Evolutionary conservation across 1,140 invertebrate species (phyloP).

Genomic region (Lucilia sericata): DNA sequence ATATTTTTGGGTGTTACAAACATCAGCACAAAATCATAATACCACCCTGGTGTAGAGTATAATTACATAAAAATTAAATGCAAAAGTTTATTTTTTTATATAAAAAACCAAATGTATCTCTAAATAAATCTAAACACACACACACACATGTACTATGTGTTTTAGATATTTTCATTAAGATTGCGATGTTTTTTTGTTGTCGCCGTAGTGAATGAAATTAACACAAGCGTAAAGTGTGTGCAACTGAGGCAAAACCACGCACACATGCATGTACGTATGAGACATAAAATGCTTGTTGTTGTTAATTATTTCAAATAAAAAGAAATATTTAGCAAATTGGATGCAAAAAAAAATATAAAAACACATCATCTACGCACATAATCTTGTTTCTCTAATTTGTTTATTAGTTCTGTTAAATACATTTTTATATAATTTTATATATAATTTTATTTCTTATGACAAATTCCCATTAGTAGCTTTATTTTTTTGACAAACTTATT

Average conservation of each 20-base stretch:
- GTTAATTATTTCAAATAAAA: background rate
- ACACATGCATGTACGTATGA: background rate
- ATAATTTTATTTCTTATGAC: background rate
- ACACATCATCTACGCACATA: background rate
- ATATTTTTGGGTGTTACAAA: too few relatives aligned
- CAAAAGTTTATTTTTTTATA: background rate
- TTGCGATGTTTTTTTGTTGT: background rate
- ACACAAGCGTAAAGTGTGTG: conserved; percentile 11
- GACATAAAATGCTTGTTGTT: background rate
- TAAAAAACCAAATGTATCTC: background rate
- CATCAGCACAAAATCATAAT: too few relatives aligned
- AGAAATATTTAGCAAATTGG: conserved; percentile 12
- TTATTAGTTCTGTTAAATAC: background rate
- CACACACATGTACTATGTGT: background rate
- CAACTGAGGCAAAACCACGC: background rate
- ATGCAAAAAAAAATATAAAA: background rate
- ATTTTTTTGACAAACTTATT: background rate
- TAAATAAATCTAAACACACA: conserved; percentile 11
- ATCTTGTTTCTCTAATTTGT: background rate
- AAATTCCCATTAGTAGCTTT: background rate
- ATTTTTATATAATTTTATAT: background rate
- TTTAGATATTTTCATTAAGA: conserved; percentile 18
- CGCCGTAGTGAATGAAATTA: background rate
- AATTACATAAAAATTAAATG: background rate
- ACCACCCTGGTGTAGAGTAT: too few relatives aligned